phyloP scores from a whole-genome alignment of 2,797 vertebrate genomes.

The Lithobates sylvaticus region DNA sequence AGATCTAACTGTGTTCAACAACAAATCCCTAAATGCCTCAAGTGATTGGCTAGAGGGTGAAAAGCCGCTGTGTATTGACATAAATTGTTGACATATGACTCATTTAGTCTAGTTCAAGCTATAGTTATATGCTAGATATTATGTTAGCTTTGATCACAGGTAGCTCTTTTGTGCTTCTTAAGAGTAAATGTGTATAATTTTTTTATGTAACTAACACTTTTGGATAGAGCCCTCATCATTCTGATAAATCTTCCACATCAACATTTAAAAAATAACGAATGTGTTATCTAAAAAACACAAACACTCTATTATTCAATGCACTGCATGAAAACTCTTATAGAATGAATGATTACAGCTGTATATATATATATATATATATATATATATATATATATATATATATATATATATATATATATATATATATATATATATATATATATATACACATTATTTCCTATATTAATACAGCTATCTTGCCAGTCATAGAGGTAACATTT shows the following conservation, averaged over 20 bases:
- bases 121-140: not conserved
- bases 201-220: not conserved
- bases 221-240: not conserved
- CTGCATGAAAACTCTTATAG: not conserved
- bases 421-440: constrained; percentile 27
- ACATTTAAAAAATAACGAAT: not conserved
- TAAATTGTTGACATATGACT: constrained; percentile 22
- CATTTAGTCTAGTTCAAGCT: not conserved
- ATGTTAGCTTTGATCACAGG: not conserved
- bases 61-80: constrained; percentile 7
- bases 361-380: constrained; percentile 27
- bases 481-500: constrained; percentile 12
- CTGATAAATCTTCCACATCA: not conserved
- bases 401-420: constrained; percentile 17
- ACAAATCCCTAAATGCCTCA: constrained; percentile 26
- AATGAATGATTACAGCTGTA: not conserved
- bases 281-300: too few relatives aligned
- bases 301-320: not conserved
- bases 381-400: constrained; percentile 4
- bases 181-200: not conserved
- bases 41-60: constrained; percentile 26
- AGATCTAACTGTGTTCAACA: constrained; percentile 19
- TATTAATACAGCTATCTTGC: constrained; percentile 2
- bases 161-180: not conserved
- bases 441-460: not conserved